Conservation (phyloP, 2,113 vertebrate species). For the Ardeotis arabs region DNA sequence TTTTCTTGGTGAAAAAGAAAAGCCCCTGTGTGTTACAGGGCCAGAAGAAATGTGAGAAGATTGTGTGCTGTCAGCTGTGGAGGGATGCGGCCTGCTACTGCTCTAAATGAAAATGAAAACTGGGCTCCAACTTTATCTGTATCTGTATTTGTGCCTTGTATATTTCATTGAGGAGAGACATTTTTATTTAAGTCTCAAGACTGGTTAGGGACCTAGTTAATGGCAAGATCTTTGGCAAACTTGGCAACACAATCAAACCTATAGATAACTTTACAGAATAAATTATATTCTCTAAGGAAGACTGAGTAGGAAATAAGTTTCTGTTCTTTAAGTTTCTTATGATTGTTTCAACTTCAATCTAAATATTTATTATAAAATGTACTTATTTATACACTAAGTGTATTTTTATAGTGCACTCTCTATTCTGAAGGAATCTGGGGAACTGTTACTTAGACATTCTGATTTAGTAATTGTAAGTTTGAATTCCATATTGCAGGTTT, state of each 20-base stretch:
- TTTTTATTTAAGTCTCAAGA: neutral
- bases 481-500: neutral
- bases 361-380: neutral
- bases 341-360: neutral
- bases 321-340: neutral
- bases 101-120: neutral
- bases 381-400: neutral
- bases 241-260: neutral
- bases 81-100: neutral
- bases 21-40: neutral
- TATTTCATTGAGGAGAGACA: neutral
- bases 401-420: neutral
- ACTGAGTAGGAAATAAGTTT: neutral
- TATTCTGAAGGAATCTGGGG: neutral
- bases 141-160: neutral
- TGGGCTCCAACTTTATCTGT: neutral
- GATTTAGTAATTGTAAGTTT: neutral
- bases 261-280: neutral
- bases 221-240: neutral
- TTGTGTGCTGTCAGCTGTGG: fast-evolving
- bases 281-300: neutral
- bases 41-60: neutral
- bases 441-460: neutral
- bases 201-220: neutral
- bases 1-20: neutral